Percentiles rank a stretch among this genome's conserved stretches.
phyloP scores from a whole-genome alignment of 2,113 vertebrate genomes.

The Nothocercus julius region DNA sequence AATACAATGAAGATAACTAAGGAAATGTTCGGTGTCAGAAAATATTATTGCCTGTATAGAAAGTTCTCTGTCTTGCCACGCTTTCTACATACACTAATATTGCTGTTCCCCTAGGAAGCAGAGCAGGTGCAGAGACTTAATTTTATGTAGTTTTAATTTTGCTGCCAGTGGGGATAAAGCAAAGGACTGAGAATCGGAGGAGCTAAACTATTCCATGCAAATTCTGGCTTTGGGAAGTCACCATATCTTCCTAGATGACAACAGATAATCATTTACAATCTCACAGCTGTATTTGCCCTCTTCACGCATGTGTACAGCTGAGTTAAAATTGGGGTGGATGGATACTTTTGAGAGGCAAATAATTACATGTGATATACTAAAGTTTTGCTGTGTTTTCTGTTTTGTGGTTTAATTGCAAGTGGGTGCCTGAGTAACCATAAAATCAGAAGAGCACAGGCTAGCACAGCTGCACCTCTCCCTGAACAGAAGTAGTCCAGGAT shows the following conservation, averaged over 20 bases:
- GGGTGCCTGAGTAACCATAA: not conserved
- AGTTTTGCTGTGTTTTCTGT: not conserved
- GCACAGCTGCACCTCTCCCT: conserved; percentile 29
- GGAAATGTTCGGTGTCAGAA: conserved; percentile 30
- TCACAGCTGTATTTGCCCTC: conserved; percentile 13
- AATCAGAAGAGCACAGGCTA: not conserved
- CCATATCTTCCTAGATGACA: conserved; percentile 26
- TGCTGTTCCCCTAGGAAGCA: conserved; percentile 35
- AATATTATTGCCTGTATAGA: conserved; percentile 16
- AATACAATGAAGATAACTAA: conserved; percentile 44
- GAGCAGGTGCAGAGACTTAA: conserved; percentile 58
- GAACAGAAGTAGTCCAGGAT: not conserved
- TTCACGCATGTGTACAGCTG: not conserved
- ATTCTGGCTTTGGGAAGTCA: conserved; percentile 27
- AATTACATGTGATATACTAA: not conserved
- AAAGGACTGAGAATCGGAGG: not conserved
- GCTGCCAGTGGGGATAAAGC: conserved; percentile 25
- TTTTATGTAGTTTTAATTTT: conserved; percentile 39
- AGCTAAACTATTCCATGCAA: conserved; percentile 25
- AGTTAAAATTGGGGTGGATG: not conserved
- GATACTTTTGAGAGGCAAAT: not conserved
- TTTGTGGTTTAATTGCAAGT: conserved; percentile 15
- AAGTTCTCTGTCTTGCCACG: conserved; percentile 17
- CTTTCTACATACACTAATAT: conserved; percentile 22
- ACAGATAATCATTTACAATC: not conserved